Evolutionary conservation across 2,797 vertebrate genomes (phyloP).

Genomic region (Octomys mimax): DNA sequence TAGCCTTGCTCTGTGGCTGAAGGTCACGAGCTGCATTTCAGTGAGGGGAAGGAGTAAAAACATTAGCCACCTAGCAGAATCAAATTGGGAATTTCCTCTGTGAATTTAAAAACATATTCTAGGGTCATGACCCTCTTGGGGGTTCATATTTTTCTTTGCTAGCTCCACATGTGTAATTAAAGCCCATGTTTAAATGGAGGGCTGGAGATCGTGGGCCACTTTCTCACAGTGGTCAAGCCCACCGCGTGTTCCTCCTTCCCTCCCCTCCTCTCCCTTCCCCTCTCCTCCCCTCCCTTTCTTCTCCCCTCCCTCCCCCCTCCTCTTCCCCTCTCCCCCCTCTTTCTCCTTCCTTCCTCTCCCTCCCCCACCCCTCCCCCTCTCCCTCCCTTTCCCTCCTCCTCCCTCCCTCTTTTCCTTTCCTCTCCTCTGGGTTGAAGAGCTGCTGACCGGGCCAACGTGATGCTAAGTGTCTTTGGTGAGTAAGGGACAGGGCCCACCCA

Average conservation of each 20-base stretch:
- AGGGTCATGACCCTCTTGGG: conserved; percentile 62
- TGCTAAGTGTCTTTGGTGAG: neutral
- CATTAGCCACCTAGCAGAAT: neutral
- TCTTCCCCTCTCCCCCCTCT: fast-evolving
- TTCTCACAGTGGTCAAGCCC: neutral
- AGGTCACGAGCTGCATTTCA: neutral
- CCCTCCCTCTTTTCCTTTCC: fast-evolving
- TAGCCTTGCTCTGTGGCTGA: neutral
- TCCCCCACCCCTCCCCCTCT: no score
- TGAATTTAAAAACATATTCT: conserved; percentile 51
- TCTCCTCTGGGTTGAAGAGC: neutral
- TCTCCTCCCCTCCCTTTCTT: fast-evolving
- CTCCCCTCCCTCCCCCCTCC: no score
- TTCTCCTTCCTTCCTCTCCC: fast-evolving
- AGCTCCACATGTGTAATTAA: neutral
- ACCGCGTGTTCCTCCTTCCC: fast-evolving
- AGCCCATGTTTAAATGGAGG: neutral
- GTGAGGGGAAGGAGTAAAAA: neutral
- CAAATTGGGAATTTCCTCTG: conserved; percentile 70
- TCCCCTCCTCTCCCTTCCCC: no score
- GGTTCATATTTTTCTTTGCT: conserved; percentile 52
- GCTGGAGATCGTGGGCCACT: neutral
- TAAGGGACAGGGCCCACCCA: neutral
- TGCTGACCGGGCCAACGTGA: neutral
- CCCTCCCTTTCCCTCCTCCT: fast-evolving